A percentile compares a stretch with the other conserved stretches of the same genome.
These are phyloP conservation scores for Dicrurus megarhynchus DNA, from an alignment of 2,113 vertebrate genomes.

Conservation along the genomic window DNA sequence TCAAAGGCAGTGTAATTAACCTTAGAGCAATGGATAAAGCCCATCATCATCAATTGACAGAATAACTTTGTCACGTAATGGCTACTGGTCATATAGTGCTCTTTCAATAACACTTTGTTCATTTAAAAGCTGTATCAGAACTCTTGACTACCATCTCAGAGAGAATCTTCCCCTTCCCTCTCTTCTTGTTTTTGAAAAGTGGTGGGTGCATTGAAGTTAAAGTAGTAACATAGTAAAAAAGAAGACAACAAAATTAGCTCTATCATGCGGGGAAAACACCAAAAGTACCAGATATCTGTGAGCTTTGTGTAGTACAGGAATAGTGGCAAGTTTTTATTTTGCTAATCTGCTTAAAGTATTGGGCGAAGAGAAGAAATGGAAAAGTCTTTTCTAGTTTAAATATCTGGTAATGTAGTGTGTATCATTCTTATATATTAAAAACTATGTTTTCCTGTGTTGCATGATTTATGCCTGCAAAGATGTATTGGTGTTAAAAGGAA, in stretches of 20 bases:
- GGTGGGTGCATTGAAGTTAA: background rate
- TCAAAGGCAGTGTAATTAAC: constrained; percentile 70
- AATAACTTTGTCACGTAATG: constrained; percentile 35
- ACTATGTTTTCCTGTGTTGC: background rate
- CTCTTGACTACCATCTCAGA: background rate
- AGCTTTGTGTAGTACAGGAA: background rate
- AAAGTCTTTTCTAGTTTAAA: background rate
- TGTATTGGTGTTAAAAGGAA: background rate
- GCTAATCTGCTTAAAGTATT: background rate
- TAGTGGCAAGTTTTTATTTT: background rate
- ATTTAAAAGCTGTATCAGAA: background rate
- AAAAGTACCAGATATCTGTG: background rate
- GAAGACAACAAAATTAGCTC: background rate
- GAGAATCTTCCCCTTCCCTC: background rate
- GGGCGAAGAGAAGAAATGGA: background rate
- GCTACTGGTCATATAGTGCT: background rate
- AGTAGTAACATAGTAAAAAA: background rate
- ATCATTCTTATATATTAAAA: background rate
- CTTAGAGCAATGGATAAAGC: constrained; percentile 62
- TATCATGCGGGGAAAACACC: background rate
- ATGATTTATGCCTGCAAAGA: background rate
- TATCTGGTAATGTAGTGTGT: background rate
- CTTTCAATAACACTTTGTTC: background rate
- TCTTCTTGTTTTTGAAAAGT: background rate
- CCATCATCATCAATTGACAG: constrained; percentile 31